These are phyloP conservation scores for Alcedo quadribrachys DNA, from an alignment of 2,797 vertebrate species.

Conservation along the genomic window DNA sequence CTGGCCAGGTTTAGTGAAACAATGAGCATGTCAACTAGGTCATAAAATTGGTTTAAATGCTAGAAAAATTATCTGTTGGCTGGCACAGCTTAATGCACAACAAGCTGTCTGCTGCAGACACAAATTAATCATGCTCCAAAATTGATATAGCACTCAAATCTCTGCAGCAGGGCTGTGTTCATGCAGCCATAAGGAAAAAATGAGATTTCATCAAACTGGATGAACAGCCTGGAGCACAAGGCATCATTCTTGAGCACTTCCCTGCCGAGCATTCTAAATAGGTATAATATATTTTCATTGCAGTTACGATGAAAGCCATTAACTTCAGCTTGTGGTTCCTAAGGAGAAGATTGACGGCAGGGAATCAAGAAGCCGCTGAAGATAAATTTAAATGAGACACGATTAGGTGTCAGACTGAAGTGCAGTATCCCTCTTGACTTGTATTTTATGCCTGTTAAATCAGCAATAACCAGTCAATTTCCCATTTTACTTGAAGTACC, in stretches of 20 bases:
- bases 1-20: conserved; percentile 30
- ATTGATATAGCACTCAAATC: background rate
- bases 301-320: background rate
- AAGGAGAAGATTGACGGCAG: background rate
- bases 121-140: background rate
- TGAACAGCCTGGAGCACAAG: conserved; percentile 8
- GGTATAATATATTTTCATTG: conserved; percentile 36
- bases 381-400: background rate
- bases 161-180: background rate
- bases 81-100: background rate
- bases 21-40: conserved; percentile 13
- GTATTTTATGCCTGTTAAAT: background rate
- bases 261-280: conserved; percentile 8
- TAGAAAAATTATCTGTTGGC: conserved; percentile 46
- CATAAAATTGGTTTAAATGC: conserved; percentile 38
- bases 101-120: background rate
- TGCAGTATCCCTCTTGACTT: background rate
- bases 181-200: background rate
- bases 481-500: background rate
- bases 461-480: background rate
- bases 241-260: background rate
- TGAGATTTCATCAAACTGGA: conserved; percentile 19
- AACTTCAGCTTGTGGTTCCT: background rate
- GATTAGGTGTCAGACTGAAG: background rate
- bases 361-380: background rate